Evolutionary conservation across 2,113 vertebrate species (phyloP).

Genomic region (Lota lota): DNA sequence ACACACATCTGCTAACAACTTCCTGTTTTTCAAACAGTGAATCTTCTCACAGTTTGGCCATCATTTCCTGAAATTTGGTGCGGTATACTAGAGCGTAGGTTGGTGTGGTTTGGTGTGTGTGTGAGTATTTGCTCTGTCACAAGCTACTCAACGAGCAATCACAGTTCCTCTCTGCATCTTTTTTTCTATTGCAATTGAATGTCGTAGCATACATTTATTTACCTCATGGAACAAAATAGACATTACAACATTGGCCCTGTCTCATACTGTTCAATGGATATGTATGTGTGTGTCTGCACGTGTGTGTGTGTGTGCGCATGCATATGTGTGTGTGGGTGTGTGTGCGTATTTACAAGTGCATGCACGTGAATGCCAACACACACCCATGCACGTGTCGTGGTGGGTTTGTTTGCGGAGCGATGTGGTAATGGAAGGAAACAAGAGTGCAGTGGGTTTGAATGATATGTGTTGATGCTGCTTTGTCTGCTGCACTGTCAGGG

Average conservation of each 20-base stretch:
- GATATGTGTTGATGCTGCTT: slow-evolving; percentile 12
- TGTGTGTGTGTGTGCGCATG: background rate
- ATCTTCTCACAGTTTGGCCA: slow-evolving; percentile 73
- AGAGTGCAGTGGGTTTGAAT: background rate
- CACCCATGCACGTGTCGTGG: no score
- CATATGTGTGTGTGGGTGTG: background rate
- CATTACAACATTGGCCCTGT: no score
- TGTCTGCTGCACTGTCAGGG: slow-evolving; percentile 12
- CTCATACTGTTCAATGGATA: background rate
- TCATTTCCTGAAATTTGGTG: slow-evolving; percentile 57
- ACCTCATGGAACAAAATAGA: background rate
- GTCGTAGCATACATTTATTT: background rate
- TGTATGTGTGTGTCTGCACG: background rate
- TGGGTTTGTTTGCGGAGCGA: slow-evolving; percentile 1
- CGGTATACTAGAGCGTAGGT: background rate
- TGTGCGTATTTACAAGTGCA: no score
- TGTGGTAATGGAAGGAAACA: slow-evolving; percentile 18
- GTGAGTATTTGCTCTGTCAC: slow-evolving; percentile 32
- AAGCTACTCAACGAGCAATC: slow-evolving; percentile 60
- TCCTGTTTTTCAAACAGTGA: slow-evolving; percentile 70
- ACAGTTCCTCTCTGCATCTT: slow-evolving; percentile 55
- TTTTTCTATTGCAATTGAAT: slow-evolving; percentile 14
- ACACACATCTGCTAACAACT: slow-evolving; percentile 67
- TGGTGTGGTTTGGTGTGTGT: slow-evolving; percentile 26
- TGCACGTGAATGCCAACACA: no score